Base-by-base conservation (phyloP, 2,797 vertebrate genomes). In the Meda fulgida region DNA sequence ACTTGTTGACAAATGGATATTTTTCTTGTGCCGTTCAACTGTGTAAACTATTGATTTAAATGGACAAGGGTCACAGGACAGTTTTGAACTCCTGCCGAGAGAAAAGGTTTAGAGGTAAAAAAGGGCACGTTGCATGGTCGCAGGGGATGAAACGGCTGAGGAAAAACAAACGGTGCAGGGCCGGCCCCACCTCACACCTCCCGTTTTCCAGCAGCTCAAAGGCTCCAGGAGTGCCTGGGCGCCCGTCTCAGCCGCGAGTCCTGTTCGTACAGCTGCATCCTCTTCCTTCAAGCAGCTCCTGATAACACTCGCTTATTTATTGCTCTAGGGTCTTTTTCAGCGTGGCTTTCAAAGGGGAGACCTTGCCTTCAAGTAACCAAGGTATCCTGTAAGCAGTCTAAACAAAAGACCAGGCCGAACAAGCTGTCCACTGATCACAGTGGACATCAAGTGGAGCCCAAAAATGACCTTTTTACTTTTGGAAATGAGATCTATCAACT, bases 241-340 rank as follows among this genome's bases (percentile, higher is more conserved):
- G 91, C 48, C 93, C 86, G 92, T 93, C 95, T 94, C 92, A 71
- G 87, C 91, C 91, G 67, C 4, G 78, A 91, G 92, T 91, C 92
- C 92, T 94, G 94, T 94, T 92, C 94, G 89, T 94, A 93, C 95
- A 96, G 95, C 95, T 96, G 95, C 94, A 94, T 95, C 95, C 95
- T 95, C 90, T 96, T 96, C 95, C 95, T 95, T 92, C 91, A 93
- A 94, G 80, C 79, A 86, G 92, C 91, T 92, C 93, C 95, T 93
- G 95, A 96, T 95, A 96, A 96, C 94, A 92, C 93, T 92, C 87
- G 89, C 92, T 94, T 95, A 95, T 96, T 96, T 96, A 96, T 95
- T 96, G 94, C 95, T 95, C 93, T 93, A 89, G 93, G 92, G 90
- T 89, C 92, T 84, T 85, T 87, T 88, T 85, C 89, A 85, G 75